These are phyloP conservation scores for Napeogenes inachia DNA, from an alignment of 2,888 invertebrate genomes.

Conservation along the genomic window DNA sequence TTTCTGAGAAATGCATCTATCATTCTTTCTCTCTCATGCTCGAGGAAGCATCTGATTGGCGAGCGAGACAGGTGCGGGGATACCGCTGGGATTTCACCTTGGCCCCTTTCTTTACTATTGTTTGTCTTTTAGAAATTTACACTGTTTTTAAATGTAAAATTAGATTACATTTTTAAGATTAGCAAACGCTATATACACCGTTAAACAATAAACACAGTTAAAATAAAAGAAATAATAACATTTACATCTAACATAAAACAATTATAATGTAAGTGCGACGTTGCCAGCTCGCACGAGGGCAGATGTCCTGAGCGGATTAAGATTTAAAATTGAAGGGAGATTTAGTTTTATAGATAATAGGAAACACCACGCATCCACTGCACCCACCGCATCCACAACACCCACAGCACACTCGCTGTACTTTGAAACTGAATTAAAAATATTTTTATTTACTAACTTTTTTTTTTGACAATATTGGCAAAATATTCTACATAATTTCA, in stretches of 20 bases:
- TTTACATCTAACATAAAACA: too few relatives aligned
- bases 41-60: too few relatives aligned
- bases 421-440: too few relatives aligned
- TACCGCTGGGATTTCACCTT: slow-evolving; percentile 19
- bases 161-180: too few relatives aligned
- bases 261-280: not conserved
- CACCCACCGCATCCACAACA: too few relatives aligned
- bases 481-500: too few relatives aligned
- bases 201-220: not conserved
- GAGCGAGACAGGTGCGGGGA: slow-evolving; percentile 6
- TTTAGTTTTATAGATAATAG: not conserved
- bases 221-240: not conserved
- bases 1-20: slow-evolving; percentile 8
- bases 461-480: too few relatives aligned
- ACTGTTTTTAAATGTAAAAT: too few relatives aligned
- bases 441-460: too few relatives aligned
- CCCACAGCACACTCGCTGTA: too few relatives aligned
- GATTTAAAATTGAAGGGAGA: not conserved
- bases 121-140: too few relatives aligned
- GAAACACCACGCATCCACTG: too few relatives aligned
- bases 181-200: not conserved
- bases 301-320: slow-evolving; percentile 13
- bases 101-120: slow-evolving; percentile 12
- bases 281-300: slow-evolving; percentile 21
- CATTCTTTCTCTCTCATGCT: slow-evolving; percentile 5